A percentile compares a stretch with the other conserved stretches of the same genome.
Evolutionary conservation across 1,140 invertebrate genomes (phyloP).

Genomic region (Linepithema humile): DNA sequence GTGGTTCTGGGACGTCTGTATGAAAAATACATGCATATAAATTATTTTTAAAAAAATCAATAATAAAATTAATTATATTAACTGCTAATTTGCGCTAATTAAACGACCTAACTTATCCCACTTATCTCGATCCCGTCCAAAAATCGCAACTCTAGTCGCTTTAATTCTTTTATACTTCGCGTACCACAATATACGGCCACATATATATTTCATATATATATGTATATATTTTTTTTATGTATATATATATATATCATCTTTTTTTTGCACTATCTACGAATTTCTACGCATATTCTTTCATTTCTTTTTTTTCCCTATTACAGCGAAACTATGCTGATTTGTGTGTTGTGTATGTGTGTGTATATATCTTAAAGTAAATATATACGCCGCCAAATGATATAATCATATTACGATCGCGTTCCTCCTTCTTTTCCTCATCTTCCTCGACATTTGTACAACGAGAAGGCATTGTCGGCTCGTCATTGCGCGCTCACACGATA

Average conservation of each 20-base stretch:
- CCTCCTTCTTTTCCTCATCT: neutral
- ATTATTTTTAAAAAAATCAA: neutral
- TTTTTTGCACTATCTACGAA: constrained; percentile 26
- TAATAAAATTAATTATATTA: constrained; percentile 24
- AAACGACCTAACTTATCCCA: neutral
- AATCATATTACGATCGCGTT: neutral
- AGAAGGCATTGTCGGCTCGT: constrained; percentile 54
- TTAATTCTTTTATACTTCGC: constrained; percentile 29
- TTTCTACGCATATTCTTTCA: constrained; percentile 37
- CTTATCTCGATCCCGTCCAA: constrained; percentile 36
- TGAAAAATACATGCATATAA: neutral
- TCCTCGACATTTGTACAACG: constrained; percentile 52
- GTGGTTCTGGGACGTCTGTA: neutral
- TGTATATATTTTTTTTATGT: constrained; percentile 1
- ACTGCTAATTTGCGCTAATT: neutral
- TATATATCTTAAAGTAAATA: constrained; percentile 31
- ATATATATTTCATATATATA: constrained; percentile 2
- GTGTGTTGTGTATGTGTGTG: neutral
- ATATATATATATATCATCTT: constrained; percentile 38
- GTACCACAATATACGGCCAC: neutral
- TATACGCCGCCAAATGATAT: constrained; percentile 12
- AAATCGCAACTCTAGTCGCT: constrained; percentile 9
- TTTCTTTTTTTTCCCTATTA: constrained; percentile 27
- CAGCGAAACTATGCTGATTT: constrained; percentile 42
- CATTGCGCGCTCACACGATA: constrained; percentile 34